Evolutionary conservation across 2,113 vertebrate genomes (phyloP).

Genomic region (Fukomys damarensis): DNA sequence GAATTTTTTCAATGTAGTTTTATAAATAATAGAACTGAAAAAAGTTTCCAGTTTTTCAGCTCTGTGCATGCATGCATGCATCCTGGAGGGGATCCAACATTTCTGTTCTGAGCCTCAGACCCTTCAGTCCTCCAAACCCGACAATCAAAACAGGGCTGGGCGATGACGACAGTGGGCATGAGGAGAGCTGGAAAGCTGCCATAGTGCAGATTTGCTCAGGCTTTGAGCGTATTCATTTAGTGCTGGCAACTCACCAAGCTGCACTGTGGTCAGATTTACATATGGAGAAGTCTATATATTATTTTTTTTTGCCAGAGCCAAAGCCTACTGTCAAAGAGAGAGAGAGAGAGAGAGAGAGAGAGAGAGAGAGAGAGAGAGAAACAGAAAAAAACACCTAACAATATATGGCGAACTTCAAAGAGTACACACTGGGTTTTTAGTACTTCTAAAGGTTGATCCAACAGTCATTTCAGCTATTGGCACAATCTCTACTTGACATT

Average conservation of each 20-base stretch:
- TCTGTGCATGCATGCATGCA: not conserved
- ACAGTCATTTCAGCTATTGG: conserved; percentile 5
- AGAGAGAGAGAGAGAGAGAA: too few relatives aligned
- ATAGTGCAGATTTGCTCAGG: not conserved
- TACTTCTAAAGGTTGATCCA: not conserved
- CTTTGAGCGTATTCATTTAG: not conserved
- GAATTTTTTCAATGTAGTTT: conserved; percentile 14
- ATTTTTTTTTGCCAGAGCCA: conserved; percentile 49
- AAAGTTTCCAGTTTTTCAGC: not conserved
- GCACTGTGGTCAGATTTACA: conserved; percentile 53
- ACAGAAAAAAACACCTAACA: not conserved
- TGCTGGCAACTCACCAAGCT: conserved; percentile 32
- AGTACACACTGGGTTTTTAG: conserved; percentile 44
- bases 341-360: too few relatives aligned
- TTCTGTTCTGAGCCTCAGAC: not conserved
- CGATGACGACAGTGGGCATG: not conserved
- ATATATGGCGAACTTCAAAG: conserved; percentile 50
- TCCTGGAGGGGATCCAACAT: conserved; percentile 1
- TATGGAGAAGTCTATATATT: conserved; percentile 17
- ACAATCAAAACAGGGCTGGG: not conserved
- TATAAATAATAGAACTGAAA: conserved; percentile 52
- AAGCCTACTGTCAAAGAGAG: conserved; percentile 51
- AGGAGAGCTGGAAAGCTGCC: not conserved
- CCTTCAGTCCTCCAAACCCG: not conserved
- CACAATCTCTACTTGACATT: conserved; percentile 40